Evolutionary conservation across 1,140 invertebrate genomes (phyloP).

Genomic region (Daktulosphaira vitifoliae): DNA sequence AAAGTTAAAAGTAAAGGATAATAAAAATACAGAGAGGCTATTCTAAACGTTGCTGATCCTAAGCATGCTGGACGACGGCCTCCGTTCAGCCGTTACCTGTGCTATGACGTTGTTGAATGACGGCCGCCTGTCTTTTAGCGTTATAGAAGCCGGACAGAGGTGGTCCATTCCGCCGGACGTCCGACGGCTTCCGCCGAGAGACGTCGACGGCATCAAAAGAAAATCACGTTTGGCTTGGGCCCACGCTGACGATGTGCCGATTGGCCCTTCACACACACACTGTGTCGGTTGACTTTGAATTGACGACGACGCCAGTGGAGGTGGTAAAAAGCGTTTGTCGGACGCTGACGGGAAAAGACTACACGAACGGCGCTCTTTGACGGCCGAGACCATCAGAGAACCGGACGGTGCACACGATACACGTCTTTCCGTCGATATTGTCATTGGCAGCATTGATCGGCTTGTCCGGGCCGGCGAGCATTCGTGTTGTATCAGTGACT

Average conservation of each 20-base stretch:
- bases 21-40: too few species aligned
- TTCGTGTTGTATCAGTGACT: constrained; percentile 57
- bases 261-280: constrained; percentile 39
- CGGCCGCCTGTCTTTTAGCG: constrained; percentile 36
- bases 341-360: constrained; percentile 32
- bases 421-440: constrained; percentile 12
- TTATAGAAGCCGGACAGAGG: constrained; percentile 23
- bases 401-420: constrained; percentile 26
- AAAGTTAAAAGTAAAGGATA: too few species aligned
- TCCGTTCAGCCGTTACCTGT: constrained; percentile 39
- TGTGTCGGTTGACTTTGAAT: constrained; percentile 37
- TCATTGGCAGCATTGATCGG: constrained; percentile 34
- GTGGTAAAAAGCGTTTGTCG: constrained; percentile 1
- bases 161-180: constrained; percentile 37
- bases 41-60: constrained; percentile 39
- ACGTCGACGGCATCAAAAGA: constrained; percentile 41
- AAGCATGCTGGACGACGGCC: constrained; percentile 39
- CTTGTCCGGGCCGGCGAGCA: constrained; percentile 38
- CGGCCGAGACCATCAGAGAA: constrained; percentile 8
- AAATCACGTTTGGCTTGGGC: constrained; percentile 38
- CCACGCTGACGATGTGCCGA: constrained; percentile 33
- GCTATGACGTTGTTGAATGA: constrained; percentile 41
- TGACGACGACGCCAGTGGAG: constrained; percentile 33
- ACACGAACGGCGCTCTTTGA: constrained; percentile 36
- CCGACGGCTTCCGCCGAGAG: constrained; percentile 41